Conservation (phyloP, 35 echinoderm and acorn worm species). For the Lytechinus variegatus region DNA sequence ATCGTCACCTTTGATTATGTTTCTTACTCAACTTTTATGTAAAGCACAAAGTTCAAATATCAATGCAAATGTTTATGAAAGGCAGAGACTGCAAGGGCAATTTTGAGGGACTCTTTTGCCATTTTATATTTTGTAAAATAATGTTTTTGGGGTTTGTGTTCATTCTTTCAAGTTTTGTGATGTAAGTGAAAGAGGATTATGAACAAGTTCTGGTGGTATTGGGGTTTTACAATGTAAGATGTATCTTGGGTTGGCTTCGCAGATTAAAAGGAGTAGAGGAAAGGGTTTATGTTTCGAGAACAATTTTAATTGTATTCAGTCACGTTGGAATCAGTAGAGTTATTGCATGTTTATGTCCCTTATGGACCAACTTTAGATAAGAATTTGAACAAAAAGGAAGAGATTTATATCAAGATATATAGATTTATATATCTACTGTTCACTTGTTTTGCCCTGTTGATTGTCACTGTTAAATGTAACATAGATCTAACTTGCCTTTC, state of each 20-base stretch:
- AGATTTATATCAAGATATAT: background rate
- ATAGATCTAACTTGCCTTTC: background rate
- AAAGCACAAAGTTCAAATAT: slow-evolving; percentile 16
- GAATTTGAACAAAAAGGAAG: background rate
- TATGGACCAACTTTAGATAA: slow-evolving; percentile 9
- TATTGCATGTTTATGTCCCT: slow-evolving; percentile 10
- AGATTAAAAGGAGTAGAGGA: background rate
- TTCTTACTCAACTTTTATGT: background rate
- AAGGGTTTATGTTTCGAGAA: background rate
- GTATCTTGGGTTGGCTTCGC: background rate
- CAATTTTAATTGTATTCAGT: background rate
- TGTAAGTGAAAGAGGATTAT: background rate
- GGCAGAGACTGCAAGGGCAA: background rate
- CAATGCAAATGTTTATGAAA: background rate
- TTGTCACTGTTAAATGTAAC: background rate
- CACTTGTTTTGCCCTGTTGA: background rate
- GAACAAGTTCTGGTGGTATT: background rate
- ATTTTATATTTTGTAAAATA: background rate
- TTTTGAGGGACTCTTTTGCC: background rate
- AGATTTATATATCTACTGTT: background rate
- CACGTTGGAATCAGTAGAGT: background rate
- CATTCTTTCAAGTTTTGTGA: background rate
- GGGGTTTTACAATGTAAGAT: background rate
- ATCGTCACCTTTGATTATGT: background rate
- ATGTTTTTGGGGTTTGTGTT: background rate